Evolutionary conservation across 2,888 invertebrate genomes (phyloP), one percentile per base, ranked within the genome.

Genomic region (Leuctra nigra): DNA sequence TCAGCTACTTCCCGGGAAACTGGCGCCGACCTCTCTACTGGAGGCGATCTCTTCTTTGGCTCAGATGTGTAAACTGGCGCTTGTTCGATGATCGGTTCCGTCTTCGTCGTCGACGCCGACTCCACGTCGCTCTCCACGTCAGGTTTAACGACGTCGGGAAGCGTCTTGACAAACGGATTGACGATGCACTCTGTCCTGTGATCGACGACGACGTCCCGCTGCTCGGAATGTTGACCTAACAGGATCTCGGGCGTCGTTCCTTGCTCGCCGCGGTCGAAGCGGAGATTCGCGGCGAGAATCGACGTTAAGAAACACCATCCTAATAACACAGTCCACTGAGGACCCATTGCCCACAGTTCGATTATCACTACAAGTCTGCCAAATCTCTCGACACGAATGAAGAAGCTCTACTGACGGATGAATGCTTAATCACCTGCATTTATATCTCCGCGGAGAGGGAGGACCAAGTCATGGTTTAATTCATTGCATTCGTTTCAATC

Each of bases 401-500:
- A 29, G 29, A 29, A 29, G 29, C 29, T 4, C 44, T 22, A 44
- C 44, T 44, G 44, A 6, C 20, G 1, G n/a, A 2, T 23, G n/a
- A 44, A n/a, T 6, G 23, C 6, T n/a, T 18, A 44, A 7, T 16
- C 23, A 44, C 44, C 23, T 44, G 2, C 44, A 44, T 44, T 44
- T 44, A 44, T 44, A 44, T 20, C n/a, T 44, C n/a, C n/a, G 23
- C 18, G 23, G 23, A 44, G 22, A 44, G 44, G 44, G 44, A 44
- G 44, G 44, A 44, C 23, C 23, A 20, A 44, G 44, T 44, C 44
- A 44, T 44, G 44, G 44, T n/a, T 6, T 44, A 44, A 20, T 44
- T 44, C 20, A n/a, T 20, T 44, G n/a, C 20, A 44, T 44, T 44
- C 44, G 44, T 44, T 44, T 23, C 44, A 44, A 20, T 20, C 44